A percentile compares a stretch with the other conserved stretches of the same genome.
Evolutionary conservation across 2,888 invertebrate species (phyloP).

Genomic region (Sinhomidia bicolor): DNA sequence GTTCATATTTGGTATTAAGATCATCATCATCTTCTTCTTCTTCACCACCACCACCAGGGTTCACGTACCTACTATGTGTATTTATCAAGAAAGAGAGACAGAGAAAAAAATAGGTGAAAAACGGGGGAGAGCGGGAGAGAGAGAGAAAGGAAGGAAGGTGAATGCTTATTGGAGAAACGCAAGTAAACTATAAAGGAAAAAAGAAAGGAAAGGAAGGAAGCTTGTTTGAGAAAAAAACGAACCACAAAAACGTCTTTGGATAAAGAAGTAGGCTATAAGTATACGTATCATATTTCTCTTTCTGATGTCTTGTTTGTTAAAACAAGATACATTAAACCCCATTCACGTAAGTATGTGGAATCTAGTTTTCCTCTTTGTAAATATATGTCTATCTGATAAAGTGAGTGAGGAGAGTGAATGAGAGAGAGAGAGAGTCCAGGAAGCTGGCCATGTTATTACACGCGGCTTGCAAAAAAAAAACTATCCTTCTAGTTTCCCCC

Average conservation of each 20-base stretch:
- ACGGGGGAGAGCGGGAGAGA: background rate
- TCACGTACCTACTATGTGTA: constrained; percentile 14
- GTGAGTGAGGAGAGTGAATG: constrained; percentile 17
- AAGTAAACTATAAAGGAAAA: constrained; percentile 1
- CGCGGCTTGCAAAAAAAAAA: constrained; percentile 55
- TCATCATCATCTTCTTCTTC: background rate
- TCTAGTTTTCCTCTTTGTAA: background rate
- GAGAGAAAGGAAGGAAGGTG: constrained; percentile 36
- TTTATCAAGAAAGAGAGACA: background rate
- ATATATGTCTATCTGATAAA: constrained; percentile 22
- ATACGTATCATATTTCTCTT: constrained; percentile 5
- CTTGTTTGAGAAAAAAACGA: constrained; percentile 51
- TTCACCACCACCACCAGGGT: background rate
- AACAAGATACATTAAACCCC: constrained; percentile 24
- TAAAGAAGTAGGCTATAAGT: background rate
- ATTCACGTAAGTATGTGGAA: constrained; percentile 5
- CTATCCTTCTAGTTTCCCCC: background rate
- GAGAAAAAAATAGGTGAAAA: background rate
- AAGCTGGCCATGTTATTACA: constrained; percentile 27
- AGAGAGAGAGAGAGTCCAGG: background rate
- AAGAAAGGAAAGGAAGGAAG: background rate
- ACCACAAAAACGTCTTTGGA: constrained; percentile 49
- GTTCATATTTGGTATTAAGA: constrained; percentile 21
- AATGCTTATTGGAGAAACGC: constrained; percentile 13
- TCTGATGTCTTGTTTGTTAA: constrained; percentile 40